Evolutionary conservation across 2,797 vertebrate genomes (phyloP), one percentile per base, ranked within the genome.

Genomic region (Gymnothorax reevesii): DNA sequence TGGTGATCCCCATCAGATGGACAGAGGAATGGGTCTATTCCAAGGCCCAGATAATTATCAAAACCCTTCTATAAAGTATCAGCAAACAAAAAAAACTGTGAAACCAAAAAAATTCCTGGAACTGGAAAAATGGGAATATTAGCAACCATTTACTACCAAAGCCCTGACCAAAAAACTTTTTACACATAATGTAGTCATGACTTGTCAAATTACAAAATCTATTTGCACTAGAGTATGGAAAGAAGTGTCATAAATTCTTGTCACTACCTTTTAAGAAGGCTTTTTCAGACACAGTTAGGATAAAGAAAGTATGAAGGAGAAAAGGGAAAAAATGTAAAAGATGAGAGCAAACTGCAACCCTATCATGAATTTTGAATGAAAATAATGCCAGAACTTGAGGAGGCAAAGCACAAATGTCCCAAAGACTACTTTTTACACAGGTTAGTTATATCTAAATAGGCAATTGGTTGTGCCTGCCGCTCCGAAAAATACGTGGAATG

Each of bases 401-500:
- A n/a, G 33, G 54, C 49, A 59, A 75, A 85, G 55, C 17, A 85
- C 10, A 42, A 85, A 85, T 73, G 22, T 27, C 42, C 22, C 20
- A 20, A 59, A 69, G 15, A 52, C 57, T 25, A 52, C n/a, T 49
- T 66, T 54, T 49, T 27, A 64, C 64, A 33, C 42, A 49, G 33
- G 25, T 77, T 60, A 77, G 73, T 82, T 20, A 64, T 13, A 80
- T 25, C 42, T 82, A 86, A 20, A 27, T 27, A 52, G 57, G 77
- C 73, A 82, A 66, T 27, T 82, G 85, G 85, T n/a, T 64, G 42
- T 80, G 85, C 52, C 75, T 60, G 49, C 33, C 33, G 66, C 80
- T 49, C 82, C 64, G 33, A 73, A 80, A 57, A 57, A 80, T 54
- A 57, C 13, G 52, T 86, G 85, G 73, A 86, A 86, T 86, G 85